A percentile compares a stretch with the other conserved stretches of the same genome.
These are phyloP conservation scores for Todus mexicanus DNA, from an alignment of 2,797 vertebrate species.

Conservation along the genomic window DNA sequence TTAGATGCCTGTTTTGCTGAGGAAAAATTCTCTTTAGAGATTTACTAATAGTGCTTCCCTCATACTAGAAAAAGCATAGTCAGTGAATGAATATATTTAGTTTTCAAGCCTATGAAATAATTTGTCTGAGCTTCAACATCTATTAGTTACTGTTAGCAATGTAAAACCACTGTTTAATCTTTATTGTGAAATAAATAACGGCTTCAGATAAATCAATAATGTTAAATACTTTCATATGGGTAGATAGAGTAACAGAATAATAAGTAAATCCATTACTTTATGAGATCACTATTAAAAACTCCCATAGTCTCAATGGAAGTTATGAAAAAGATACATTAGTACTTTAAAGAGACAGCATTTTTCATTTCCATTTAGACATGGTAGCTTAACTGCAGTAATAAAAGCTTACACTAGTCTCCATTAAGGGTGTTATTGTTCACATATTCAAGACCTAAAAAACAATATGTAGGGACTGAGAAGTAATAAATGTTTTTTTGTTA, in stretches of 20 bases:
- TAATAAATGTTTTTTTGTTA: background rate
- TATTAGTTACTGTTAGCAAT: background rate
- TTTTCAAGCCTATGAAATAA: background rate
- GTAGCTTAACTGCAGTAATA: background rate
- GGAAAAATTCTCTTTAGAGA: background rate
- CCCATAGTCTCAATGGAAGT: background rate
- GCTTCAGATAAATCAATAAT: background rate
- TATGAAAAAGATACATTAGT: background rate
- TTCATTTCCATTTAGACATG: background rate
- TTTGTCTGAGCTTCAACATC: background rate
- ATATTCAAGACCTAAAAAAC: background rate
- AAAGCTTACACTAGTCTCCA: background rate
- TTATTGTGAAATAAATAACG: background rate
- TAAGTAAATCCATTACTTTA: background rate
- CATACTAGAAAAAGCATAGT: accelerated
- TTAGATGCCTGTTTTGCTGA: background rate
- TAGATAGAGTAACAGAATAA: background rate
- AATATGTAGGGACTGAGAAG: background rate
- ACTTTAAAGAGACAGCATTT: background rate
- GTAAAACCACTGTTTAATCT: background rate
- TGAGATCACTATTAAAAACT: background rate
- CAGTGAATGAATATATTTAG: background rate
- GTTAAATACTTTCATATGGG: background rate
- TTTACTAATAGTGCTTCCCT: background rate
- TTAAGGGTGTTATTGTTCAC: background rate